Conservation (phyloP, 37 sponge, comb jelly and placozoan species). For the Chondrilla cf. caribensis region DNA sequence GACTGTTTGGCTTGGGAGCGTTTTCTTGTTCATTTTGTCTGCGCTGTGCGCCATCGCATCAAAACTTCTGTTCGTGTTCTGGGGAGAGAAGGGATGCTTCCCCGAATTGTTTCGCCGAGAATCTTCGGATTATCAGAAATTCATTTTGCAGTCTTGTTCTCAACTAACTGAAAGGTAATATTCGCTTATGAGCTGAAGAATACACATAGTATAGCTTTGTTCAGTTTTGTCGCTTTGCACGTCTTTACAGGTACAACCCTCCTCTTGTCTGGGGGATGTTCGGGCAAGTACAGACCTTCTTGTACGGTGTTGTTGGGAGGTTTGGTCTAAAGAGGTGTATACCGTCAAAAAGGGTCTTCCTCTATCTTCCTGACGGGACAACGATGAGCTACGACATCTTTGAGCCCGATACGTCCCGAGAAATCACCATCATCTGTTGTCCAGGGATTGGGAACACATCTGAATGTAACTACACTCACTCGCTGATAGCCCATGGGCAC, state of each 20-base stretch:
- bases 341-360: constrained; percentile 23
- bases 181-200: too few species aligned
- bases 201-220: too few species aligned
- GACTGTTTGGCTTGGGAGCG: background rate
- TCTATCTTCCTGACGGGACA: constrained; percentile 63
- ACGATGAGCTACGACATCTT: constrained; percentile 76
- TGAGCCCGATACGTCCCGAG: constrained; percentile 32
- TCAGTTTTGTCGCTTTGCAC: too few species aligned
- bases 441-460: constrained; percentile 80
- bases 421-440: constrained; percentile 33
- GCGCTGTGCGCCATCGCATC: background rate
- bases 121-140: too few species aligned
- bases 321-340: background rate
- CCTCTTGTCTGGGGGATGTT: constrained; percentile 80
- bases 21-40: background rate
- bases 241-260: constrained; percentile 72
- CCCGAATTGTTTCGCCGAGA: background rate
- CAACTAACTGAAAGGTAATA: too few species aligned
- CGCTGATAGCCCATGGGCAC: constrained; percentile 23
- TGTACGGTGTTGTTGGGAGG: constrained; percentile 64
- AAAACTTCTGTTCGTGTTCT: background rate
- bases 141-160: too few species aligned
- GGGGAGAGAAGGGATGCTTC: background rate
- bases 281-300: constrained; percentile 81
- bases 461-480: constrained; percentile 60